These are phyloP conservation scores for Neoaliturus tenellus DNA, from an alignment of 2,888 invertebrate genomes.

Conservation along the genomic window DNA sequence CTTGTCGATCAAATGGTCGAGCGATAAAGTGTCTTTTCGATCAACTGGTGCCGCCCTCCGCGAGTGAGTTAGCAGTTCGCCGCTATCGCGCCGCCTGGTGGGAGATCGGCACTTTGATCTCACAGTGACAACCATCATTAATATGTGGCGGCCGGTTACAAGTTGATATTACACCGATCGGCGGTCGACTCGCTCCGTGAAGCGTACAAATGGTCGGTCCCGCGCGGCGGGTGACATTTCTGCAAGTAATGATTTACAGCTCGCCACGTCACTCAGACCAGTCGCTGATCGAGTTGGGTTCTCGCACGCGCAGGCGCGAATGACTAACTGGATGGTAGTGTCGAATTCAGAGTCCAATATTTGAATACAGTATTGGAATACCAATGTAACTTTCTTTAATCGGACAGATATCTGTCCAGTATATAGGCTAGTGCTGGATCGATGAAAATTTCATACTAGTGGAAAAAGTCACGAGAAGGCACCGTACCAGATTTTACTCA, in stretches of 20 bases:
- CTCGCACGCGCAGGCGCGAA: background rate
- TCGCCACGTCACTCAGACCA: background rate
- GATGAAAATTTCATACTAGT: no score
- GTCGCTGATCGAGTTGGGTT: background rate
- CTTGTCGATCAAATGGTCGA: no score
- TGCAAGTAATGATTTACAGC: constrained; percentile 44
- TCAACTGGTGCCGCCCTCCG: background rate
- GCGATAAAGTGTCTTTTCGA: no score
- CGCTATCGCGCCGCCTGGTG: background rate
- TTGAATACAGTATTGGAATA: no score
- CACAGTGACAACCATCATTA: background rate
- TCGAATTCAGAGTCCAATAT: background rate
- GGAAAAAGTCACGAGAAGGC: no score
- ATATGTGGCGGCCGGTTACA: constrained; percentile 5
- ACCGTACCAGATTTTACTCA: no score
- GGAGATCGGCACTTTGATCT: background rate
- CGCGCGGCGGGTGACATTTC: constrained; percentile 18
- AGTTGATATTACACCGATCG: constrained; percentile 18
- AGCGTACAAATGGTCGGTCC: constrained; percentile 1
- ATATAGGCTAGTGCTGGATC: no score
- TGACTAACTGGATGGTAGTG: background rate
- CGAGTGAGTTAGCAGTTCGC: background rate
- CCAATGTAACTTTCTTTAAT: no score
- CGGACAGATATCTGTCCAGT: no score
- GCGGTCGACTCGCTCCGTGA: background rate